These are phyloP conservation scores for Pluvialis apricaria DNA, from an alignment of 2,113 vertebrate species.

Conservation along the genomic window DNA sequence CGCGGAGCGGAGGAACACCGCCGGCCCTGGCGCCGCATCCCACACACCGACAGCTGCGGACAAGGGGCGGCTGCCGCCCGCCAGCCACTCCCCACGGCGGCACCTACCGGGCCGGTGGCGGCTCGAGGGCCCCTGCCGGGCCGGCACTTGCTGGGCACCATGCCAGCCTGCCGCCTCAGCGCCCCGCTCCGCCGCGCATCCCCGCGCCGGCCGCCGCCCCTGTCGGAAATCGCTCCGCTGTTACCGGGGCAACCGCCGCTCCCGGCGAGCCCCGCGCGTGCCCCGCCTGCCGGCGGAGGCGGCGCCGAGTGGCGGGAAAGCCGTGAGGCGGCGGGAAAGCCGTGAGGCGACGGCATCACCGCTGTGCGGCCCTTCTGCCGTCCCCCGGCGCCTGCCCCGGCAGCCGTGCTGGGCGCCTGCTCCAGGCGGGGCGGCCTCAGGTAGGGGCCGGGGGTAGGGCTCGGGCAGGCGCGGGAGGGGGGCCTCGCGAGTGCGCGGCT, in stretches of 20 bases:
- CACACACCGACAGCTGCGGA: no score
- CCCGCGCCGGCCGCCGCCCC: neutral
- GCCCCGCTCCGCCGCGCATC: neutral
- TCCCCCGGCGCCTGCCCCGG: no score
- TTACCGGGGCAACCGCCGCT: conserved; percentile 56
- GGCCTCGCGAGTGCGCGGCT: no score
- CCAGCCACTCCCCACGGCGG: neutral
- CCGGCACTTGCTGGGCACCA: conserved; percentile 74
- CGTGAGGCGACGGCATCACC: no score
- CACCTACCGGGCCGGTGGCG: conserved; percentile 50
- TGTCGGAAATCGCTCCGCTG: conserved; percentile 45
- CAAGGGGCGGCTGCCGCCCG: no score
- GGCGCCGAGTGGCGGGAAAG: neutral
- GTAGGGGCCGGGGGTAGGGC: neutral
- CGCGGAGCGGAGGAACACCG: no score
- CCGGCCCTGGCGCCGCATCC: no score
- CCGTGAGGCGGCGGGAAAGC: rapidly evolving
- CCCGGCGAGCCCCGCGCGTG: neutral
- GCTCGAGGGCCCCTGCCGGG: conserved; percentile 41
- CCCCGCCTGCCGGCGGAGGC: neutral
- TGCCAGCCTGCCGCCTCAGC: neutral
- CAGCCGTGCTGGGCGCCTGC: neutral
- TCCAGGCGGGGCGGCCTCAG: neutral
- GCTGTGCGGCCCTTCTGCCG: no score
- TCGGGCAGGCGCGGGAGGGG: neutral